These are phyloP conservation scores for Engraulis encrasicolus DNA, from an alignment of 2,113 vertebrate genomes.

Conservation along the genomic window DNA sequence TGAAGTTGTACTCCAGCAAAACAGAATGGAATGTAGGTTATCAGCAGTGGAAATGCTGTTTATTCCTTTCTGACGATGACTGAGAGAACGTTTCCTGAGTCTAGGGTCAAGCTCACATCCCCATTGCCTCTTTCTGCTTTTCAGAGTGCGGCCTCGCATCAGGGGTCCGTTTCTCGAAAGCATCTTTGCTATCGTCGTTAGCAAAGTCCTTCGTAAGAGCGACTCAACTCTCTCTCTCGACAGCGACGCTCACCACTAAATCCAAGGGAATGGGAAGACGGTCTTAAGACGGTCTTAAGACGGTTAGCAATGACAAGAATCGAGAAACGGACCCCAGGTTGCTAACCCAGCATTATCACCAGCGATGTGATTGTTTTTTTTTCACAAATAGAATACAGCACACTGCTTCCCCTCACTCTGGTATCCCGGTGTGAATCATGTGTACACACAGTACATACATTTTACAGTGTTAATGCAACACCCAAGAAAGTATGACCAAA, in stretches of 20 bases:
- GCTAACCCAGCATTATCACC: not conserved
- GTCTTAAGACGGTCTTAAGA: too few relatives aligned
- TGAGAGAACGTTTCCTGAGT: not conserved
- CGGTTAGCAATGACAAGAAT: too few relatives aligned
- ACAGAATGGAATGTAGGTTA: not conserved
- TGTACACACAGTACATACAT: not conserved
- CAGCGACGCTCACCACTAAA: too few relatives aligned
- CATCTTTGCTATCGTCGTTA: too few relatives aligned
- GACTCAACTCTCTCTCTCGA: too few relatives aligned
- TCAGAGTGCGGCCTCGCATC: not conserved
- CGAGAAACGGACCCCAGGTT: too few relatives aligned
- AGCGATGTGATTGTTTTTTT: not conserved
- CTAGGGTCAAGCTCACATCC: not conserved
- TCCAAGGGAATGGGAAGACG: too few relatives aligned
- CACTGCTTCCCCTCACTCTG: not conserved
- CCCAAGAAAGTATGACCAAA: too few relatives aligned
- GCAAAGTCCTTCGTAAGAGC: too few relatives aligned
- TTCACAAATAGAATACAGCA: not conserved
- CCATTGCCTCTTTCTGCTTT: constrained; percentile 6
- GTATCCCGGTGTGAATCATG: too few relatives aligned
- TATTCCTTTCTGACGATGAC: not conserved
- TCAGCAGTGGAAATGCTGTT: not conserved
- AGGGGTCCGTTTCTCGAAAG: too few relatives aligned
- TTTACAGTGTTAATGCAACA: not conserved
- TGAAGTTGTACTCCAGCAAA: not conserved